phyloP scores from a whole-genome alignment of 2,888 invertebrate genomes.

The Villa cingulata region DNA sequence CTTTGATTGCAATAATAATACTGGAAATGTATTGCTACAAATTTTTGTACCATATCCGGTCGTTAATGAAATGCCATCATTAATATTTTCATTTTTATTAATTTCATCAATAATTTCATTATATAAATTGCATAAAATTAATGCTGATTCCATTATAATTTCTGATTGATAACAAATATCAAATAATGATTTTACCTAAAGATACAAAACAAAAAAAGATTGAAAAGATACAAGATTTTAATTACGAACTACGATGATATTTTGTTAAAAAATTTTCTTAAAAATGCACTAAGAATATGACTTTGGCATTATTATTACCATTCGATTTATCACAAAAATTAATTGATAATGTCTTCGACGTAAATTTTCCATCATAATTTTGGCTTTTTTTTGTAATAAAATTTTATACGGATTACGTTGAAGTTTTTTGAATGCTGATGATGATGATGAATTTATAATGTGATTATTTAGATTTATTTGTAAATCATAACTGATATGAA shows the following conservation, averaged over 20 bases:
- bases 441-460: constrained; percentile 8
- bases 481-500: constrained; percentile 11
- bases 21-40: constrained; percentile 65
- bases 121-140: constrained; percentile 11
- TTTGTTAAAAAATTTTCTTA: too few relatives aligned
- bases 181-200: constrained; percentile 15
- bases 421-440: constrained; percentile 23
- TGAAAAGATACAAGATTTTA: background rate
- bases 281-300: too few relatives aligned
- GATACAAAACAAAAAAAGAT: background rate
- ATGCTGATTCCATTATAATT: constrained; percentile 13
- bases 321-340: constrained; percentile 30
- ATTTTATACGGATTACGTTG: constrained; percentile 33
- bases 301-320: constrained; percentile 22
- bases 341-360: constrained; percentile 24
- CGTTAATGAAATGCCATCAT: constrained; percentile 7
- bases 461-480: constrained; percentile 11
- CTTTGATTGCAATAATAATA: constrained; percentile 52
- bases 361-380: constrained; percentile 14
- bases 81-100: constrained; percentile 10
- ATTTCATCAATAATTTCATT: constrained; percentile 13
- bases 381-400: constrained; percentile 19
- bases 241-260: too few relatives aligned
- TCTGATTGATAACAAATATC: constrained; percentile 12
- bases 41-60: constrained; percentile 34